Base-by-base conservation (phyloP, 2,888 invertebrate genomes). In the Fabriciana adippe region DNA sequence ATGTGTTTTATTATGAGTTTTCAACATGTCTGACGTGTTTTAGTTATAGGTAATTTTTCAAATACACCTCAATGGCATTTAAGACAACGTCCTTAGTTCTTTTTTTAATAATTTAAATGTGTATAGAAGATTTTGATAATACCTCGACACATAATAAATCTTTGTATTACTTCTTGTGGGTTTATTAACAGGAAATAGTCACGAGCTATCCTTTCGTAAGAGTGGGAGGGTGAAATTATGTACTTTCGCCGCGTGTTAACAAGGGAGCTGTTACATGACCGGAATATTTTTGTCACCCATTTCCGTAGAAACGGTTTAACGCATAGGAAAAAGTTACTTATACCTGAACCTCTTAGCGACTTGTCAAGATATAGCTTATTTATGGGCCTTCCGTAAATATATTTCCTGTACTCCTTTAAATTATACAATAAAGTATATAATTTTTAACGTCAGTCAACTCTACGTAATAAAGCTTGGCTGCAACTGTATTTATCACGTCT, bases 231-330 rank as follows among this genome's bases (percentile, higher is more conserved):
- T 77, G 80, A 83, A 81, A 84, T 82, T 83, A 80, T 86, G 83
- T 88, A 85, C 89, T 88, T 85, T 84, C 84, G 79, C 82, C 80
- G 82, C 77, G 79, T 84, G 84, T 84, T 91, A 91, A 90, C 90
- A 91, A 91, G 90, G 84, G 84, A 80, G 79, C 74, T 73, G 80
- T 64, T 86, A 88, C 92, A 92, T 90, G 92, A 91, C 87, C 85
- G 83, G 92, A 92, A 92, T 92, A 91, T 88, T 90, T 88, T 87
- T 85, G 87, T 86, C 89, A 83, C 84, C 86, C 90, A 89, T 90
- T 89, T 90, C 83, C 86, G 85, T 81, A 82, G 83, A 82, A 86
- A 87, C 82, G 86, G 87, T 86, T 90, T 89, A 89, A 85, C 84
- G 78, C 83, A 73, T 81, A 81, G 79, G 81, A 84, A 85, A 87